Conservation (phyloP, 2,888 invertebrate species). For the Ectemnius continuus region DNA sequence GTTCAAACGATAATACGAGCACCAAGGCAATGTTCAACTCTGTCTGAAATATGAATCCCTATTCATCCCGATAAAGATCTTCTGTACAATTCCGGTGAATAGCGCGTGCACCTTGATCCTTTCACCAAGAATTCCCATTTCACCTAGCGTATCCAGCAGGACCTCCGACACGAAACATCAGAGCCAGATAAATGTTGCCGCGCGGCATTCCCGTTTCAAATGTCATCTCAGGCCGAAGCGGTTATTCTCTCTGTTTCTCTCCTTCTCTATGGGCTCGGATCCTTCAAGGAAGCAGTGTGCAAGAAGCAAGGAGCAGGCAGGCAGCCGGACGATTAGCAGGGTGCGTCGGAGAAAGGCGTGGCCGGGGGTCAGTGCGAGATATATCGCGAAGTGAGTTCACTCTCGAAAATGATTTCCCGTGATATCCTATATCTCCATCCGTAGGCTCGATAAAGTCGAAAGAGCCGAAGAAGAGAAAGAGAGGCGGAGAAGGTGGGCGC, state of each 20-base stretch:
- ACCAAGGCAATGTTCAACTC: too few species aligned
- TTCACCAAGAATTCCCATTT: background rate
- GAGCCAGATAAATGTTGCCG: background rate
- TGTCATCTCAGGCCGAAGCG: constrained; percentile 25
- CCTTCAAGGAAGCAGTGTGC: too few species aligned
- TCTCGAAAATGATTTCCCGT: constrained; percentile 59
- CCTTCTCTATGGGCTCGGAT: too few species aligned
- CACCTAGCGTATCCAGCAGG: background rate
- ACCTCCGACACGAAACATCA: constrained; percentile 10
- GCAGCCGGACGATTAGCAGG: too few species aligned
- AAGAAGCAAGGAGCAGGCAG: too few species aligned
- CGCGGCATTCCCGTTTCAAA: constrained; percentile 14
- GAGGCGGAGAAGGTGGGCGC: too few species aligned
- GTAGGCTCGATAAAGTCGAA: constrained; percentile 13
- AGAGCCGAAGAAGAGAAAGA: too few species aligned
- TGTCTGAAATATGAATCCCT: too few species aligned
- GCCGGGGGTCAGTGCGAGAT: constrained; percentile 39
- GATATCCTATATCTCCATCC: constrained; percentile 47
- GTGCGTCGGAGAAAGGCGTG: constrained; percentile 1
- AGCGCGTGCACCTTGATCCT: too few species aligned
- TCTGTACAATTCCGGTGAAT: too few species aligned
- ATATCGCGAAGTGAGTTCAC: constrained; percentile 39
- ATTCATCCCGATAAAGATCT: too few species aligned
- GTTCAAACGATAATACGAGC: too few species aligned
- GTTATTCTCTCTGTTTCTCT: constrained; percentile 1